These are phyloP conservation scores for Drosophila biarmipes DNA, from an alignment of 1,140 invertebrate species.

Conservation along the genomic window DNA sequence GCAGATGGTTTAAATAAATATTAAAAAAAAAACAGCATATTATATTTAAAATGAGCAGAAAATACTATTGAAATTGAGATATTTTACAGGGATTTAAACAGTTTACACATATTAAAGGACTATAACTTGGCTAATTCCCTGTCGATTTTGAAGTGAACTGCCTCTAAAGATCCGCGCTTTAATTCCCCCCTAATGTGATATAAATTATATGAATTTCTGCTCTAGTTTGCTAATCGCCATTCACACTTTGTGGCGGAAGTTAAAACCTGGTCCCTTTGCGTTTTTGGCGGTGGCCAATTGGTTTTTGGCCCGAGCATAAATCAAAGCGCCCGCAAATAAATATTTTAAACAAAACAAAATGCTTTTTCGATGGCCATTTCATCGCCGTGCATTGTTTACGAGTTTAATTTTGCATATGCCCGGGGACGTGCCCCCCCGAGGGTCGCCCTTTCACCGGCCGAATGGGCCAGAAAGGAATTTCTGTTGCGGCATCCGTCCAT, in stretches of 20 bases:
- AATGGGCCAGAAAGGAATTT: constrained; percentile 35
- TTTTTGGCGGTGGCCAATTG: constrained; percentile 5
- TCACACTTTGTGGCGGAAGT: constrained; percentile 1
- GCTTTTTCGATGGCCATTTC: neutral
- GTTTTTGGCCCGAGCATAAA: constrained; percentile 16
- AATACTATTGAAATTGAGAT: no score
- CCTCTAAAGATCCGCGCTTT: neutral
- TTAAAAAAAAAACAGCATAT: neutral
- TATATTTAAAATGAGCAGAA: no score
- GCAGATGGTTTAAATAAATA: neutral
- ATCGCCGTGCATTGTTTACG: constrained; percentile 22
- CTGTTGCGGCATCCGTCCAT: constrained; percentile 34
- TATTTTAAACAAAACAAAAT: constrained; percentile 26
- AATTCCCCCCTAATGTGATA: neutral
- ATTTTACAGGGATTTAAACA: neutral
- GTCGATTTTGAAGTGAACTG: neutral
- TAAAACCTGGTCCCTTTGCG: neutral
- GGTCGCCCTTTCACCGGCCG: neutral
- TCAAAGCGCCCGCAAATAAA: constrained; percentile 22
- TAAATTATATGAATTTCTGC: neutral
- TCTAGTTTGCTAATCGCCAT: neutral
- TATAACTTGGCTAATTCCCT: neutral
- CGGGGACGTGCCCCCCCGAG: neutral
- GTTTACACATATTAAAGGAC: neutral
- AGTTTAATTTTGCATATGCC: constrained; percentile 41